Base-by-base conservation (phyloP, 2,113 vertebrate species). In the Neogobius melanostomus region DNA sequence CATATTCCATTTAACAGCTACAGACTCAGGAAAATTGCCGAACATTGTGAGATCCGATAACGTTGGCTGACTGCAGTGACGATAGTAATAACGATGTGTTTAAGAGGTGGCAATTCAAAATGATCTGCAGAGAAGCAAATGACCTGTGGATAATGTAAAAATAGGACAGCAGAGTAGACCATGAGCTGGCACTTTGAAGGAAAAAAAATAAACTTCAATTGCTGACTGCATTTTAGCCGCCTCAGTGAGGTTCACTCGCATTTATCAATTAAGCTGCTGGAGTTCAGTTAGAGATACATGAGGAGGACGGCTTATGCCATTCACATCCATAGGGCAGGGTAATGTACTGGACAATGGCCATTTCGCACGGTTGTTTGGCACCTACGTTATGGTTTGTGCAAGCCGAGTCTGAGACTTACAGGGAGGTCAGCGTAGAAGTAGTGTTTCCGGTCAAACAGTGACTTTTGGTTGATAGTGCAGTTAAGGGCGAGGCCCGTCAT, bases 381-480 rank as follows among this genome's bases (percentile, higher is more conserved):
- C 17, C 21, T 7, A 6, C 6, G 36, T 21, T 62, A 52, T 60
- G 15, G 17, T 51, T 66, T 53, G 10, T 46, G 48, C 9, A 21
- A 36, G 28, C 28, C 47, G 14, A 57, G 16, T 36, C 51, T 52
- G 66, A 64, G 79, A 96, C 98, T 96, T 88, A 99, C 98, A 14
- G 98, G 98, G 75, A 99, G 93, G 90, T 99, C 97, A 46, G 98
- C 95, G 49, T 99, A 99, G 91, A 99, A 99, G 89, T 98, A 99
- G 91, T 99, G 98, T 77, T 99, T 99, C 89, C 98, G 94, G 94
- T 99, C 97, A 90, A 99, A 99, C 66, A 95, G 87, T 16, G 96
- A 99, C 90, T 93, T 98, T 89, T 86, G 96, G 92, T 99, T 98
- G 84, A 99, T 95, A 75, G 77, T 90, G 86, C 98, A 99, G 88